Evolutionary conservation across 2,797 vertebrate genomes (phyloP), one percentile per base, ranked within the genome.

Genomic region (Aulostomus chinensis): DNA sequence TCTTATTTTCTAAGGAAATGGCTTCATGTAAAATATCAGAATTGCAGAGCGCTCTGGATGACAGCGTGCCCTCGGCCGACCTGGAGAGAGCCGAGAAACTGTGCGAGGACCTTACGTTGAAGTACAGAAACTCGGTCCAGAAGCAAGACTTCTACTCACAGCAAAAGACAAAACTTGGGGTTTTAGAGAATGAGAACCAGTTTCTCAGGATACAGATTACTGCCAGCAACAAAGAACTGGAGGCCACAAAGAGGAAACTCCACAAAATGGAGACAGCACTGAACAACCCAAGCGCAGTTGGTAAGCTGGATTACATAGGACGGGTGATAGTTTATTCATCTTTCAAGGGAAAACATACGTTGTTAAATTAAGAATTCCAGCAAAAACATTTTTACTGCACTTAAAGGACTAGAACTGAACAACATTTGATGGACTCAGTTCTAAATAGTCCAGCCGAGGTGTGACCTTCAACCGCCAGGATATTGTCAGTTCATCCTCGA

Each of bases 181-280:
- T 93, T 61, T 36, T 94, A 49, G 73, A 99, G 97, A 86, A 22
- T 66, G 96, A 98, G 80, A 99, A 97, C 46, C 51, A 83, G 22
- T 97, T 92, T 24, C 81, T 98, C 17, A 89, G 80, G 69, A 87
- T 91, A 39, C 93, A 96, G 56, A 93, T 97, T 41, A 77, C 73
- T 3, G 67, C 37, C 26, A 36, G 92, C 62, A 97, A 70, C 55
- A 97, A 95, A 84, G 96, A 98, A 64, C 88, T 99, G 48, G 94
- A 98, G 80, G 95, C 97, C 58, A 91, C 93, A 0, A 98, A 96
- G 81, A 96, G 98, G 86, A 99, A 98, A 60, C 90, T 98, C 68
- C 88, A 98, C 32, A 94, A 93, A 26, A 43, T 97, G 30, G 94
- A 98, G 64, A 95, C 98, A 80, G 94, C 94, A 5, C 97, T 92